These are phyloP conservation scores for Syngnathoides biaculeatus DNA, from an alignment of 2,113 vertebrate species.

Conservation along the genomic window DNA sequence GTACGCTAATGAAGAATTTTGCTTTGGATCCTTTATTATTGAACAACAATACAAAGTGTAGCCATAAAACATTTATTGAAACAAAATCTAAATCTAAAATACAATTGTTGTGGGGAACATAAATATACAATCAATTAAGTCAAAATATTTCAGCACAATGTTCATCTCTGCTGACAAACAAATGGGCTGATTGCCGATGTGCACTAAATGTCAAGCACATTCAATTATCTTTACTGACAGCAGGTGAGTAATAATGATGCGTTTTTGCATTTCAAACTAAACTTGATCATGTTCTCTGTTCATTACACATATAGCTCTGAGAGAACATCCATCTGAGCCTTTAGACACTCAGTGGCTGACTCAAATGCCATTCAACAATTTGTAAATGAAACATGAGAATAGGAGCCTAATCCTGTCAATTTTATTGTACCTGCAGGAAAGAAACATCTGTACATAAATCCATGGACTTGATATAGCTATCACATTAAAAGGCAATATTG, in stretches of 20 bases:
- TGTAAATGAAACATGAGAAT: constrained; percentile 23
- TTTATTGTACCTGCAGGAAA: constrained; percentile 50
- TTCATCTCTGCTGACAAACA: constrained; percentile 55
- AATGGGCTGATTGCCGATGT: constrained; percentile 20
- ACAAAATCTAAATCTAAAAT: constrained; percentile 51
- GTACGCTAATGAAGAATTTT: neutral
- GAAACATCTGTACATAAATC: constrained; percentile 33
- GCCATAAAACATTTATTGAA: constrained; percentile 62
- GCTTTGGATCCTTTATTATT: neutral
- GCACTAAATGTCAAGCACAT: constrained; percentile 21
- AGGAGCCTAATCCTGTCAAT: constrained; percentile 22
- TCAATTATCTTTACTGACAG: constrained; percentile 23
- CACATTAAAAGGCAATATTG: constrained; percentile 30
- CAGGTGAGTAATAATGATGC: constrained; percentile 14
- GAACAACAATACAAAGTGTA: neutral
- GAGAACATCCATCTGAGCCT: constrained; percentile 60
- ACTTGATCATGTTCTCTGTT: constrained; percentile 44
- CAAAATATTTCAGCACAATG: constrained; percentile 53
- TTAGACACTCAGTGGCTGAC: constrained; percentile 42
- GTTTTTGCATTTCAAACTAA: constrained; percentile 25
- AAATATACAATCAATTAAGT: constrained; percentile 70
- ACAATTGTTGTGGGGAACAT: constrained; percentile 54
- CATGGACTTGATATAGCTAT: constrained; percentile 33
- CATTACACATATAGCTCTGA: constrained; percentile 68
- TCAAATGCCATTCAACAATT: constrained; percentile 39